A percentile compares a stretch with the other conserved stretches of the same genome.
Evolutionary conservation across 2,888 invertebrate genomes (phyloP).

Genomic region (Escarpia spicata): DNA sequence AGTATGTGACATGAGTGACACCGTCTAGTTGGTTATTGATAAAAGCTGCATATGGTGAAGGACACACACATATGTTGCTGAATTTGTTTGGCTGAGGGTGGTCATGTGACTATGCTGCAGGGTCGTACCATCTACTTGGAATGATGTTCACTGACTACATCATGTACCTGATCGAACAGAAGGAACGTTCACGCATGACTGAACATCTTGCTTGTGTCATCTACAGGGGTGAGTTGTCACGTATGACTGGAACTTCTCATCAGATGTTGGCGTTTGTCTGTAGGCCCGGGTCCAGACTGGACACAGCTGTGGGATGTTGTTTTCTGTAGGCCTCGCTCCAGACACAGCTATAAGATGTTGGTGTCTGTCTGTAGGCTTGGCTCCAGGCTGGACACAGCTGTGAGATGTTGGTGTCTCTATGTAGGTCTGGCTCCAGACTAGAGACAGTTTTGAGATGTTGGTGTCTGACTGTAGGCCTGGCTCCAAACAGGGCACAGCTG

Average conservation of each 20-base stretch:
- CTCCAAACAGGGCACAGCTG: too few relatives aligned
- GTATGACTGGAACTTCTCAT: neutral
- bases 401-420: too few relatives aligned
- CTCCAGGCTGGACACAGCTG: too few relatives aligned
- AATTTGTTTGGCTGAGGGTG: neutral
- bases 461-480: too few relatives aligned
- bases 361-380: neutral
- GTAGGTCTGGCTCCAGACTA: too few relatives aligned
- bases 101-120: neutral
- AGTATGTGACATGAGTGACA: too few relatives aligned
- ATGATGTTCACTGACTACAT: conserved; percentile 5
- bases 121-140: neutral
- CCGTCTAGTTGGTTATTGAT: too few relatives aligned
- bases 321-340: too few relatives aligned
- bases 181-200: conserved; percentile 1
- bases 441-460: too few relatives aligned
- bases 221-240: neutral
- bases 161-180: neutral
- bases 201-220: neutral
- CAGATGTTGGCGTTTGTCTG: neutral
- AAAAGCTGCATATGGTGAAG: too few relatives aligned
- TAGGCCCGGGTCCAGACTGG: neutral
- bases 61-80: neutral
- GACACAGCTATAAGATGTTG: too few relatives aligned
- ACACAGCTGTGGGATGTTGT: too few relatives aligned